Evolutionary conservation across 2,888 invertebrate genomes (phyloP), one percentile per base, ranked within the genome.

Genomic region (Stramonita haemastoma): DNA sequence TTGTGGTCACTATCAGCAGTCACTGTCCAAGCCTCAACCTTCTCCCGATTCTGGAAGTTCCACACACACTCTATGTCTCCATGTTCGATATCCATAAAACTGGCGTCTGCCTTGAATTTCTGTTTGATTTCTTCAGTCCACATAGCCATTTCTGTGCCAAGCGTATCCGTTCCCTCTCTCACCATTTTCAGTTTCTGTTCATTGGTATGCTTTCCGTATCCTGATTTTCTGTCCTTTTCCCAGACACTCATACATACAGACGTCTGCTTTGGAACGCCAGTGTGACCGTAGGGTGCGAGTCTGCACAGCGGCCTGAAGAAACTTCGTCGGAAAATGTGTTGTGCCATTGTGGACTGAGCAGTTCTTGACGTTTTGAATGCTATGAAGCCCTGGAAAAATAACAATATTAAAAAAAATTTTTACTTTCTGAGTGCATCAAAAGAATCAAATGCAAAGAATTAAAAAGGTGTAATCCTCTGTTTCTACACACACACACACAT

Each of bases 1-100:
- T 97, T 97, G 94, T 98, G 97, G 96, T 98, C 98, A 91, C 97
- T 97, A 95, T 99, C 99, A 89, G 97, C 96, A 0, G 98, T 97
- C 0, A 97, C 97, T n/a, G 97, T 84, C 95, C 95, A 96, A 83
- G 97, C 96, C 0, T 98, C 96, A 6, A 98, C 93, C 0, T 97
- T 97, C 34, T 97, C 96, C 0, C 97, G 96, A 77, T 97, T 96
- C 90, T 96, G 95, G 95, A 98, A 98, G 93, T 97, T 97, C 97
- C 97, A 98, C 0, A 97, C 94, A 66, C 98, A 96, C 93, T 98
- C 98, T 11, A 97, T 97, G 96, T 98, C 98, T 83, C 97, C 97
- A 97, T 95, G 94, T 11, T 91, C 86, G 11, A 90, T 60, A 84
- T 87, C 32, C 15, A 91, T 22, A 57, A 91, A 83, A 1, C 34